A percentile compares a stretch with the other conserved stretches of the same genome.
Conservation (phyloP, 2,113 vertebrate species). For the Otis tarda region DNA sequence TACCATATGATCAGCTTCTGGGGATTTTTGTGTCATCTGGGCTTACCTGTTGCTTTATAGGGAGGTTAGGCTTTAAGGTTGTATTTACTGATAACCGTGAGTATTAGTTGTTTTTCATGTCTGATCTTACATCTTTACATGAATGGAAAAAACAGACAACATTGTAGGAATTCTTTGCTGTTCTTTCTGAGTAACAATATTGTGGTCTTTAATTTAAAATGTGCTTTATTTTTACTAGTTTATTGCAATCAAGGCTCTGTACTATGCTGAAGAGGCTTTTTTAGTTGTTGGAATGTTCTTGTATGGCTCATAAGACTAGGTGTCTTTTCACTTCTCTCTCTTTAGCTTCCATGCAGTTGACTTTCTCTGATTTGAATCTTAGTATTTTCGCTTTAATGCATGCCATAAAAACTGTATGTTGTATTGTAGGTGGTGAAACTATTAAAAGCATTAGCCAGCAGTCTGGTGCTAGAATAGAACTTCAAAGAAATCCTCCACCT, state of each 20-base stretch:
- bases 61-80: not conserved
- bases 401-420: not conserved
- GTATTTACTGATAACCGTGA: not conserved
- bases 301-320: not conserved
- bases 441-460: constrained; percentile 98
- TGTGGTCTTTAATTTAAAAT: not conserved
- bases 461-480: constrained; percentile 95
- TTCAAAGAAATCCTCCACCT: constrained; percentile 95
- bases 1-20: not conserved
- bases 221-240: not conserved
- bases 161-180: not conserved
- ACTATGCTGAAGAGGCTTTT: not conserved
- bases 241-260: not conserved
- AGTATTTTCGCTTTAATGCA: not conserved
- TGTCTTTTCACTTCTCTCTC: not conserved
- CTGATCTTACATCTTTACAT: not conserved
- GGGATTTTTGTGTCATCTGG: not conserved
- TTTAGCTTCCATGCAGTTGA: not conserved
- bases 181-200: not conserved
- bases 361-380: not conserved
- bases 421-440: constrained; percentile 89
- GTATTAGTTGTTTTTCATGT: not conserved
- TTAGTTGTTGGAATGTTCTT: not conserved
- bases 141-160: not conserved
- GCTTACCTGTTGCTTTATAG: not conserved